A percentile compares a stretch with the other conserved stretches of the same genome.
Conservation (phyloP, 2,797 vertebrate species). For the Carapus acus region DNA sequence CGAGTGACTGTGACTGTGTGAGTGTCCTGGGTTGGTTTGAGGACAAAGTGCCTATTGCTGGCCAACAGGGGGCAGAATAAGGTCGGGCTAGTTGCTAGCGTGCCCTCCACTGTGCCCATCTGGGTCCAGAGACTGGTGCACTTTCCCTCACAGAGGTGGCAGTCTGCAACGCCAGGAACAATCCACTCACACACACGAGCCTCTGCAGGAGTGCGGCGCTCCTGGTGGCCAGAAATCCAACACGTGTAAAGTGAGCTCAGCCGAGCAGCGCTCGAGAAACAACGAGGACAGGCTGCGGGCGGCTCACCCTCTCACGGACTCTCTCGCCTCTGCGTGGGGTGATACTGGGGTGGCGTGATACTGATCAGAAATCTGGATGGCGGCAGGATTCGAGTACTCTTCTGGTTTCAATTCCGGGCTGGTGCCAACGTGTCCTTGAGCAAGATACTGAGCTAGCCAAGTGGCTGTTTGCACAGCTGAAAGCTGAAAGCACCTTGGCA, state of each 20-base stretch:
- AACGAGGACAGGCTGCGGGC: too few relatives aligned
- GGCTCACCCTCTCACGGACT: too few relatives aligned
- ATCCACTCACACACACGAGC: slow-evolving; percentile 51
- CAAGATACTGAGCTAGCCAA: too few relatives aligned
- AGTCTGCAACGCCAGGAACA: slow-evolving; percentile 59
- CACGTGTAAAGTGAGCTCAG: slow-evolving; percentile 35
- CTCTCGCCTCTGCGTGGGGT: too few relatives aligned
- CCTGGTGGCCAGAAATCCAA: slow-evolving; percentile 41
- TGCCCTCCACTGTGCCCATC: slow-evolving; percentile 35
- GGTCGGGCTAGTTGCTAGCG: slow-evolving; percentile 50
- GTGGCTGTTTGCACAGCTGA: too few relatives aligned
- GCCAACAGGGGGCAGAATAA: slow-evolving; percentile 57
- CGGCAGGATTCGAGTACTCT: too few relatives aligned
- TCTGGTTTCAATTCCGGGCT: too few relatives aligned
- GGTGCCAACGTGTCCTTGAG: too few relatives aligned
- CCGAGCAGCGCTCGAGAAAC: slow-evolving; percentile 48
- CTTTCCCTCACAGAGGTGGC: slow-evolving; percentile 45
- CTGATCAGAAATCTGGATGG: too few relatives aligned
- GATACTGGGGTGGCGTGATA: too few relatives aligned
- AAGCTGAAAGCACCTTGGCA: too few relatives aligned
- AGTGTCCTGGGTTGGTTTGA: slow-evolving; percentile 33
- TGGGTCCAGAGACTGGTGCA: slow-evolving; percentile 40
- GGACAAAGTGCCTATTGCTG: slow-evolving; percentile 52
- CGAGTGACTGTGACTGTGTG: too few relatives aligned
- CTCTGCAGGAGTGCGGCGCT: slow-evolving; percentile 32